Base-by-base conservation (phyloP, 2,797 vertebrate genomes). In the Carapus acus region DNA sequence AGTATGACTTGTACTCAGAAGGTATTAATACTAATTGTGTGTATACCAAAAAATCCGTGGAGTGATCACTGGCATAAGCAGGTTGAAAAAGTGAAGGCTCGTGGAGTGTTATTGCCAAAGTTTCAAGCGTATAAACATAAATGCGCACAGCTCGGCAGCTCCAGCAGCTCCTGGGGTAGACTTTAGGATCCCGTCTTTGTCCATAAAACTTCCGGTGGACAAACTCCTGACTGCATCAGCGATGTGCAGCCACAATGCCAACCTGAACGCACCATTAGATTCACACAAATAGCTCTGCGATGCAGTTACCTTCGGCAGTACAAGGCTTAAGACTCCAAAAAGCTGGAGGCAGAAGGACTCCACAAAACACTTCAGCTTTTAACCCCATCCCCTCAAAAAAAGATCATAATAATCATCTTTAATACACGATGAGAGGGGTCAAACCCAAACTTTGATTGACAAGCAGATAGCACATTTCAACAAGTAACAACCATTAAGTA, bases 171-270 rank as follows among this genome's bases (percentile, higher is more conserved):
- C 19, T 22, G 36, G 15, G 22, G 31, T 58, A 49, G 46, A 50
- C 41, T 50, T 62, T 42, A 54, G 41, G 23, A 49, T 45, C 22
- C 13, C 18, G 53, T 20, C 20, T 38, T 38, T 27, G 23, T 45
- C 40, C 34, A 43, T 48, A 39, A 47, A 43, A 43, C 20, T 39
- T 38, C 34, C n/a, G 34, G 41, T 39, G 20, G 46, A 22, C 19
- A 11, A 17, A 24, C 24, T 17, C 12, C 41, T n/a, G 44, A 41
- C 39, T 47, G 41, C 40, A 41, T 23, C 24, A 29, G 22, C 20
- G 38, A 40, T 19, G 20, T 19, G 38, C 38, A 57, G 27, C 49
- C 21, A 49, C 19, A 13, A 38, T 46, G 46, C 40, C 16, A 43
- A 16, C 29, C 38, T 39, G 13, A 22, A 23, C 31, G 14, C 41